Percentiles rank a stretch among this genome's conserved stretches.
phyloP scores from a whole-genome alignment of 2,113 vertebrate species.

The Tenebrosternarchus preto region DNA sequence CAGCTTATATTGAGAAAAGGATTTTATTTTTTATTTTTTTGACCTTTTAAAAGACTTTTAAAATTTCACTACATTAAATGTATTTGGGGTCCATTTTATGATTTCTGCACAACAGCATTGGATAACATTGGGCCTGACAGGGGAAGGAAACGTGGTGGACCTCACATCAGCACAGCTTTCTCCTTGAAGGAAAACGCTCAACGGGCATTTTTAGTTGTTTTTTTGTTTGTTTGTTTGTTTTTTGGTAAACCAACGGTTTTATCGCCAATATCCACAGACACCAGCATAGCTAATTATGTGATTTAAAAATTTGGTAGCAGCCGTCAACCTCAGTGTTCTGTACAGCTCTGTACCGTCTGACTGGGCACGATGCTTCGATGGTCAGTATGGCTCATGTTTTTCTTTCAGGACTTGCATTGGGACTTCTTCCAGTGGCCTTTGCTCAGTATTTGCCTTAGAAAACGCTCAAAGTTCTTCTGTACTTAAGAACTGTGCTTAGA shows the following conservation, averaged over 20 bases:
- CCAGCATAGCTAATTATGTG: constrained; percentile 11
- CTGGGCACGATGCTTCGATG: constrained; percentile 3
- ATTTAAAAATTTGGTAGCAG: background rate
- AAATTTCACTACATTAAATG: constrained; percentile 33
- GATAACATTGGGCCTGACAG: background rate
- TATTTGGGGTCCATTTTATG: constrained; percentile 1
- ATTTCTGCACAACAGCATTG: constrained; percentile 15
- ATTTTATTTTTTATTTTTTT: constrained; percentile 6
- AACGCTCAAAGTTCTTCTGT: constrained; percentile 18
- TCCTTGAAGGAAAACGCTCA: background rate
- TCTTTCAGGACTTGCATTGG: constrained; percentile 22
- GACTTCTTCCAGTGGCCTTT: constrained; percentile 46
- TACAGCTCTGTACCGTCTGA: background rate
- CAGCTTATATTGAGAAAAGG: constrained; percentile 20
- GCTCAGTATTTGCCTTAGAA: constrained; percentile 27
- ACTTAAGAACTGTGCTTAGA: background rate
- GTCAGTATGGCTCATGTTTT: constrained; percentile 4
- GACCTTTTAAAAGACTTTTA: constrained; percentile 19
- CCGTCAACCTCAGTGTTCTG: constrained; percentile 6
- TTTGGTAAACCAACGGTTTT: background rate
- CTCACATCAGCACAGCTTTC: background rate
- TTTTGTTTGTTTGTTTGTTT: background rate
- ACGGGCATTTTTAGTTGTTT: constrained; percentile 18
- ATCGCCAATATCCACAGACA: background rate
- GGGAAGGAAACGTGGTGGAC: background rate